Evolutionary conservation across 2,888 invertebrate species (phyloP), one percentile per base, ranked within the genome.

Genomic region (Dasypolia templi): DNA sequence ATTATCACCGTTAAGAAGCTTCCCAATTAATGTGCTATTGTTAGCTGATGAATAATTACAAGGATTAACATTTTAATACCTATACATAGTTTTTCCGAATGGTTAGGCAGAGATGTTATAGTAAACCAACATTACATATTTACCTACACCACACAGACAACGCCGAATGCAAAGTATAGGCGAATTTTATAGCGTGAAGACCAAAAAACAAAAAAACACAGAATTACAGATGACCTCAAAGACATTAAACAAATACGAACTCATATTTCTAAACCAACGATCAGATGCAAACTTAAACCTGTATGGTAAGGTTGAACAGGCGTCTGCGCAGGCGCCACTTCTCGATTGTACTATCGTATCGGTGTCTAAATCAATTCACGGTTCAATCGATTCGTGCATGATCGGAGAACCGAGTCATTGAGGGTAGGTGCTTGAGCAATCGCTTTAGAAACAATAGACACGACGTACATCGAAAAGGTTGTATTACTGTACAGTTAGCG

Each of bases 351-450:
- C 86, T 79, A 85, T 88, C 82, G 76, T 89, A 88, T 89, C 89
- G 78, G 83, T 84, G 88, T 89, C 80, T 80, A 80, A 89, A 92
- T 91, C 90, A 84, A 87, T 88, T 87, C 86, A 87, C 77, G 84
- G 85, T 86, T 86, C 84, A 86, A 88, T 87, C 87, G 84, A 79
- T 87, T 87, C 84, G 83, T 84, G 85, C 75, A 75, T 75, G 79
- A 75, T 80, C 82, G 82, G 81, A 86, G 82, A 74, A 76, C 88
- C 81, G 80, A 81, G 83, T 79, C 81, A 75, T 82, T 82, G 75
- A 72, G 66, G 76, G 82, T 85, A 73, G 76, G 72, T 80, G 75
- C 81, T 88, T 83, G 56, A 63, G 86, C 74, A 87, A 86, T 77
- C 72, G 76, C 49, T 77, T 61, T 67, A 81, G 84, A 75, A 89